Conservation (phyloP, 2,888 invertebrate species). For the Drosophila setosimentum region DNA sequence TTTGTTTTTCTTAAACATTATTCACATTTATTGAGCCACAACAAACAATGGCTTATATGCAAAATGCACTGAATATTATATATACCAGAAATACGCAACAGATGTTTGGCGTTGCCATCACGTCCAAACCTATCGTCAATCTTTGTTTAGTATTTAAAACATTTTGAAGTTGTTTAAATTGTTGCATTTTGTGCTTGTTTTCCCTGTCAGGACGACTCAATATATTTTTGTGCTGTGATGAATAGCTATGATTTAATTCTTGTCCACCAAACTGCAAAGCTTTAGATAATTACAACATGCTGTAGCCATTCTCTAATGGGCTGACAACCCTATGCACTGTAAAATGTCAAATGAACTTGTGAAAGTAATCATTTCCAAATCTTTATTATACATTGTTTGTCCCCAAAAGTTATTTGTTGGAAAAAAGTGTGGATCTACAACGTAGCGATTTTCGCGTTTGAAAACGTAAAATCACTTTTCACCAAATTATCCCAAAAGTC, state of each 20-base stretch:
- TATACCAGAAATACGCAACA: conserved; percentile 18
- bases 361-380: conserved; percentile 61
- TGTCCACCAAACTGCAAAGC: background rate
- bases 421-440: conserved; percentile 36
- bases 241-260: background rate
- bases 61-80: background rate
- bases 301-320: background rate
- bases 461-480: conserved; percentile 12
- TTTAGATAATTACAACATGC: background rate
- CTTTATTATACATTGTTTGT: conserved; percentile 48
- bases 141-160: background rate
- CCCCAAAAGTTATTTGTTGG: conserved; percentile 34
- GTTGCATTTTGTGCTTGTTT: background rate
- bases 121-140: background rate
- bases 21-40: background rate
- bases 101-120: conserved; percentile 40
- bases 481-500: conserved; percentile 12
- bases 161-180: background rate
- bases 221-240: background rate
- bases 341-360: conserved; percentile 59
- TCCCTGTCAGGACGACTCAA: too few relatives aligned
- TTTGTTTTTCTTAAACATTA: conserved; percentile 30
- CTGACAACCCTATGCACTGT: conserved; percentile 39
- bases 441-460: conserved; percentile 14
- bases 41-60: background rate